A percentile compares a stretch with the other conserved stretches of the same genome.
phyloP scores from a whole-genome alignment of 2,113 vertebrate genomes.

The Rana temporaria region DNA sequence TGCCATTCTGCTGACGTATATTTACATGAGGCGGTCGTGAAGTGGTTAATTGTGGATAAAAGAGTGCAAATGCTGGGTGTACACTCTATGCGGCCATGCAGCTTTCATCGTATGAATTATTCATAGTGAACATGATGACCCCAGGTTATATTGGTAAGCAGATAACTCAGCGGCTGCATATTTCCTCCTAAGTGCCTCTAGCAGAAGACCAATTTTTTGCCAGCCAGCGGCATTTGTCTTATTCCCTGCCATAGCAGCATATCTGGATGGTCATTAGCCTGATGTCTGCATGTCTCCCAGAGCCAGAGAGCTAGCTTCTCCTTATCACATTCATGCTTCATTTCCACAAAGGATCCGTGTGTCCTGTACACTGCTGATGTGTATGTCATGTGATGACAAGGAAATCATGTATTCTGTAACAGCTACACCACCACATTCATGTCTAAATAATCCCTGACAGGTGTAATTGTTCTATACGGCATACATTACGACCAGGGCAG shows the following conservation, averaged over 20 bases:
- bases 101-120: conserved; percentile 16
- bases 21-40: too few species aligned
- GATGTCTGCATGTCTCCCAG: neutral
- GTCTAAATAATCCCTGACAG: neutral
- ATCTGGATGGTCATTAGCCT: conserved; percentile 7
- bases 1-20: too few species aligned
- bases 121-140: conserved; percentile 24
- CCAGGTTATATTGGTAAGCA: conserved; percentile 24
- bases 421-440: neutral
- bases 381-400: neutral
- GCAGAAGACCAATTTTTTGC: neutral
- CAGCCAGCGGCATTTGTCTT: conserved; percentile 1
- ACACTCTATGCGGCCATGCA: neutral
- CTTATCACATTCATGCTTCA: neutral
- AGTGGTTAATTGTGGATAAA: too few species aligned
- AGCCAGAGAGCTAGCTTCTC: neutral
- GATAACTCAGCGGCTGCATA: neutral
- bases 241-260: neutral
- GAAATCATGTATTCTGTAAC: too few species aligned
- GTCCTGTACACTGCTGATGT: neutral
- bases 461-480: neutral
- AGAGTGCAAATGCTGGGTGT: too few species aligned
- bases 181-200: neutral
- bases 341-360: conserved; percentile 12
- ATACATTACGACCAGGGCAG: neutral